Percentiles rank a stretch among this genome's conserved stretches.
These are phyloP conservation scores for Scolopax rusticola DNA, from an alignment of 2,797 vertebrate species.

Conservation along the genomic window DNA sequence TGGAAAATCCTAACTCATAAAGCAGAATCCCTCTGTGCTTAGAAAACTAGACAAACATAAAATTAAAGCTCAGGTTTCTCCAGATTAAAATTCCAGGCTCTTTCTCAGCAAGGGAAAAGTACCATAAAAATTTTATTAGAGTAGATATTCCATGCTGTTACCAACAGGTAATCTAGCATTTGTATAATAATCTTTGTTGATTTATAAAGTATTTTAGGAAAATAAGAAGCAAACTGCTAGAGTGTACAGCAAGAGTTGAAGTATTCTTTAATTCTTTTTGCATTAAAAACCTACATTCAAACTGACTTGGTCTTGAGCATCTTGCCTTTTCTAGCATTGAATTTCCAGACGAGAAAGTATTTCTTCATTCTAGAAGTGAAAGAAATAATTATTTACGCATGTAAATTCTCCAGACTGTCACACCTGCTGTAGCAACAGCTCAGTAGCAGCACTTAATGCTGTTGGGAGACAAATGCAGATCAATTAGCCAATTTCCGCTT, in stretches of 20 bases:
- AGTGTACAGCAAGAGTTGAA: not conserved
- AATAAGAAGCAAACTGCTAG: not conserved
- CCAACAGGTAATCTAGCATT: not conserved
- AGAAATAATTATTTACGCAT: not conserved
- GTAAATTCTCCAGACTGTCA: not conserved
- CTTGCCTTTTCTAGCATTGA: slow-evolving; percentile 61
- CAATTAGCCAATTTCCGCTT: not conserved
- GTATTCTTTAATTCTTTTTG: not conserved
- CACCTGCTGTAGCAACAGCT: not conserved
- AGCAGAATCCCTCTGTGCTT: not conserved
- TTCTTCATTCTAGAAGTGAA: slow-evolving; percentile 71
- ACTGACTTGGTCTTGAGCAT: slow-evolving; percentile 59
- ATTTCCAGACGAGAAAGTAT: slow-evolving; percentile 76
- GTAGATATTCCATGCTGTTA: not conserved
- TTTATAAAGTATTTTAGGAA: not conserved
- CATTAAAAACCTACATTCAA: not conserved
- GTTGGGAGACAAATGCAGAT: not conserved
- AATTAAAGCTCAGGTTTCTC: not conserved
- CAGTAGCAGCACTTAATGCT: not conserved
- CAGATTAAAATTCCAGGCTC: not conserved
- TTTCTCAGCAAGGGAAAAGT: not conserved
- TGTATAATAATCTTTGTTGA: not conserved
- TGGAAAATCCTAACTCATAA: not conserved
- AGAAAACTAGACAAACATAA: not conserved
- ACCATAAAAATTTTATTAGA: not conserved